Percentiles rank a stretch among this genome's conserved stretches.
phyloP scores from a whole-genome alignment of 2,797 vertebrate species.

The Aphelocoma californica region DNA sequence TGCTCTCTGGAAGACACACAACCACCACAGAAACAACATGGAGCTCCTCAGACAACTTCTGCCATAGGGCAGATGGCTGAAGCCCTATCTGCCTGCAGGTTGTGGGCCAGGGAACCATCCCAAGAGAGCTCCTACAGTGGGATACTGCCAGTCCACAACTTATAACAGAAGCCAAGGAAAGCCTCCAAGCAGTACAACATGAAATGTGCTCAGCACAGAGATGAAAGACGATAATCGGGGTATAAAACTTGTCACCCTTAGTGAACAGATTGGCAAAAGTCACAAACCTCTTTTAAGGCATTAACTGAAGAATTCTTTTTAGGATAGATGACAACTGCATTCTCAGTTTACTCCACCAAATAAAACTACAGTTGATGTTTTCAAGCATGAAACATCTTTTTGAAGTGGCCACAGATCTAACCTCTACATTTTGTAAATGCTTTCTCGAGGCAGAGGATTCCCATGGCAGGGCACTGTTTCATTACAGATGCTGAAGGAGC shows the following conservation, averaged over 20 bases:
- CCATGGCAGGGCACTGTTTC: background rate
- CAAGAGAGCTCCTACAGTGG: background rate
- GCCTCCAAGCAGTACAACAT: background rate
- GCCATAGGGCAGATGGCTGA: background rate
- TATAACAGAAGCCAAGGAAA: background rate
- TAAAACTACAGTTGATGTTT: background rate
- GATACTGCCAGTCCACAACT: background rate
- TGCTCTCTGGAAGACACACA: background rate
- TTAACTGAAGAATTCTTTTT: background rate
- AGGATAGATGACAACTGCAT: background rate
- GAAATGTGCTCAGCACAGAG: background rate
- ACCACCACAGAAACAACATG: background rate
- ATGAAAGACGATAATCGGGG: background rate
- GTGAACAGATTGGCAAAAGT: background rate
- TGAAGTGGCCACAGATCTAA: background rate
- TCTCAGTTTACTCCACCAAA: background rate
- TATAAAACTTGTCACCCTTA: background rate
- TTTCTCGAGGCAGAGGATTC: background rate
- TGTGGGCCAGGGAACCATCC: background rate
- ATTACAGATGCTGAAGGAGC: background rate
- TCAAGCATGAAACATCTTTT: background rate
- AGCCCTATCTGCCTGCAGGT: accelerated
- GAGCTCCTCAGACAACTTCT: background rate
- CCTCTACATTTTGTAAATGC: background rate
- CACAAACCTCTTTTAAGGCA: background rate